These are phyloP conservation scores for Ypsolopha sequella DNA, from an alignment of 2,888 invertebrate genomes.

Conservation along the genomic window DNA sequence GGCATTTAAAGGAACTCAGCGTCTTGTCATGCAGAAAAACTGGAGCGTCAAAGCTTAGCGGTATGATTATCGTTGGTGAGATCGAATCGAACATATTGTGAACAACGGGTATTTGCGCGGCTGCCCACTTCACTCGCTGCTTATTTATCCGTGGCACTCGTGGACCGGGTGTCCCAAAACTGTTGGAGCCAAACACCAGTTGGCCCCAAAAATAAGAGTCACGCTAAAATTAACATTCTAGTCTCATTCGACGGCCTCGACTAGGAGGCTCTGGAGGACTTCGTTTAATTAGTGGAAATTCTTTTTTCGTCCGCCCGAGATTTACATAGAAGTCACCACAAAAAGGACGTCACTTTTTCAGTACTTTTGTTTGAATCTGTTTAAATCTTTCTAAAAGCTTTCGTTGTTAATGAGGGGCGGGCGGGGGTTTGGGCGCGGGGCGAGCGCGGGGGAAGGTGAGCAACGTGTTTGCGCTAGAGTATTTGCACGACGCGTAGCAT, in stretches of 20 bases:
- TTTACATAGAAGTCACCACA: constrained; percentile 62
- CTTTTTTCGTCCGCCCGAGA: constrained; percentile 43
- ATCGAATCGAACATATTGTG: constrained; percentile 38
- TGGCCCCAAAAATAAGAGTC: constrained; percentile 34
- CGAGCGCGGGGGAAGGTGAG: constrained; percentile 23
- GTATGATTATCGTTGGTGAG: constrained; percentile 43
- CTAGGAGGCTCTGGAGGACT: constrained; percentile 31
- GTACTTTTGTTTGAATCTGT: constrained; percentile 59
- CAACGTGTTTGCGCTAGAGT: constrained; percentile 50
- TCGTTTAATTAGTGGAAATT: constrained; percentile 56
- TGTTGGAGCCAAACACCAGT: constrained; percentile 18
- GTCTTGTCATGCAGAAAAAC: constrained; percentile 23
- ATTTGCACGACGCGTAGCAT: constrained; percentile 61
- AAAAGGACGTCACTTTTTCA: constrained; percentile 53
- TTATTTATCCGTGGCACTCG: background rate
- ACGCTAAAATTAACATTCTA: constrained; percentile 44
- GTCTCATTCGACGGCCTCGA: constrained; percentile 39
- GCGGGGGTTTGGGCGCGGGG: constrained; percentile 15
- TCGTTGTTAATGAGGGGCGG: constrained; percentile 54
- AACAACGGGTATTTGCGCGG: constrained; percentile 58
- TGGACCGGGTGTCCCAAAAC: background rate
- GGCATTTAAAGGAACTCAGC: constrained; percentile 29
- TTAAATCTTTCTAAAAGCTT: constrained; percentile 60
- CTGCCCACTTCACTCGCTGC: constrained; percentile 24
- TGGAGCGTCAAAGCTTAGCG: constrained; percentile 45